Evolutionary conservation across 2,888 invertebrate genomes (phyloP), one percentile per base, ranked within the genome.

Genomic region (Cerastoderma edule): DNA sequence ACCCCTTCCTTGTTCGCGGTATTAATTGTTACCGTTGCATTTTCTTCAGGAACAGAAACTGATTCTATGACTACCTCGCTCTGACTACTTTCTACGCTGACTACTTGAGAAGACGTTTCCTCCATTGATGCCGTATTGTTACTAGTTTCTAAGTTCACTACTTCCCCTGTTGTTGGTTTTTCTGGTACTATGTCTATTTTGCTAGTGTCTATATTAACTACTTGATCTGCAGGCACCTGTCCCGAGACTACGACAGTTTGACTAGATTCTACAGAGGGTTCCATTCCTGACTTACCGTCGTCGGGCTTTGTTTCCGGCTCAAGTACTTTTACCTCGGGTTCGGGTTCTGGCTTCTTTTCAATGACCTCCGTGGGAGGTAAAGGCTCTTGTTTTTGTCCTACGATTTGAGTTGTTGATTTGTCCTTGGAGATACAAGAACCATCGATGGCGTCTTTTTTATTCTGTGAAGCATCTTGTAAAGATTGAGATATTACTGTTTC

Each of bases 401-500:
- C 13, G 50, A n/a, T 50, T 22, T 19, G 16, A 2, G 50, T 3
- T 50, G n/a, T 10, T n/a, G 19, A 10, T 24, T n/a, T 8, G 28
- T 33, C 28, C 16, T 60, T 60, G 10, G 60, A 60, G 13, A 8
- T 39, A 16, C 27, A 60, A n/a, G 39, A 22, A 1, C 60, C 60
- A 24, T 60, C 60, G 13, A 27, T 39, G 22, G 24, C 4, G 39
- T 60, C 60, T 24, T 16, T 35, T 6, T 32, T 50, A 50, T 33
- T 24, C 24, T 57, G 28, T 4, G 57, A 33, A 19, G 44, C 68
- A 24, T 39, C 56, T 32, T 27, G 54, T 44, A 54, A 19, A 28
- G 56, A 30, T 57, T 68, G 44, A 44, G 57, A 57, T 56, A 44
- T 68, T 44, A 48, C 57, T 13, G 35, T 28, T 16, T 67, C 54